Percentiles rank a stretch among this genome's conserved stretches.
These are phyloP conservation scores for Drosophila nr. perissopoda DNA, from an alignment of 2,888 invertebrate species.

Conservation along the genomic window DNA sequence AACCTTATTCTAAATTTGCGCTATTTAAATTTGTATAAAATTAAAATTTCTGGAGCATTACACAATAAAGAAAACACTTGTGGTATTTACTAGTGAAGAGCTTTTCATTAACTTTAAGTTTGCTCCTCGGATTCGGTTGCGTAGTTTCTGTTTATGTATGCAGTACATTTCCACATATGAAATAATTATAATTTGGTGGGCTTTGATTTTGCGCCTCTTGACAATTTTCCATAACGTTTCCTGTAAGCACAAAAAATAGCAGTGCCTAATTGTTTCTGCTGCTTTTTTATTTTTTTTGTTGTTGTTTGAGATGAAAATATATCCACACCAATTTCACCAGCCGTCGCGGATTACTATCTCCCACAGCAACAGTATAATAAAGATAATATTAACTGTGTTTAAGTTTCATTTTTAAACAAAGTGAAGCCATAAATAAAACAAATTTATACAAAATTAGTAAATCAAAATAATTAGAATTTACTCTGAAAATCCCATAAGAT, in stretches of 20 bases:
- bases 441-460: neutral
- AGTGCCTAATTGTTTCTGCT: slow-evolving; percentile 24
- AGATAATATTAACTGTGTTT: slow-evolving; percentile 44
- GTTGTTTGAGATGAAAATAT: slow-evolving; percentile 35
- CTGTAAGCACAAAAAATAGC: slow-evolving; percentile 61
- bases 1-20: neutral
- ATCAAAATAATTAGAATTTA: neutral
- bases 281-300: slow-evolving; percentile 10
- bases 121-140: slow-evolving; percentile 37
- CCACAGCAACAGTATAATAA: slow-evolving; percentile 54
- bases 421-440: neutral
- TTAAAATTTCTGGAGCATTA: neutral
- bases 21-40: neutral
- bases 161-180: slow-evolving; percentile 67
- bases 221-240: slow-evolving; percentile 66
- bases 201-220: slow-evolving; percentile 74
- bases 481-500: neutral
- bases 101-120: slow-evolving; percentile 13
- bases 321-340: slow-evolving; percentile 38
- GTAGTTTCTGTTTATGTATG: slow-evolving; percentile 57
- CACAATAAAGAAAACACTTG: neutral
- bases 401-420: slow-evolving; percentile 21
- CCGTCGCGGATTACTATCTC: slow-evolving; percentile 35
- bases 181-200: slow-evolving; percentile 77
- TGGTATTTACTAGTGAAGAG: neutral